Base-by-base conservation (phyloP, 2,113 vertebrate genomes). In the Sturnira hondurensis region DNA sequence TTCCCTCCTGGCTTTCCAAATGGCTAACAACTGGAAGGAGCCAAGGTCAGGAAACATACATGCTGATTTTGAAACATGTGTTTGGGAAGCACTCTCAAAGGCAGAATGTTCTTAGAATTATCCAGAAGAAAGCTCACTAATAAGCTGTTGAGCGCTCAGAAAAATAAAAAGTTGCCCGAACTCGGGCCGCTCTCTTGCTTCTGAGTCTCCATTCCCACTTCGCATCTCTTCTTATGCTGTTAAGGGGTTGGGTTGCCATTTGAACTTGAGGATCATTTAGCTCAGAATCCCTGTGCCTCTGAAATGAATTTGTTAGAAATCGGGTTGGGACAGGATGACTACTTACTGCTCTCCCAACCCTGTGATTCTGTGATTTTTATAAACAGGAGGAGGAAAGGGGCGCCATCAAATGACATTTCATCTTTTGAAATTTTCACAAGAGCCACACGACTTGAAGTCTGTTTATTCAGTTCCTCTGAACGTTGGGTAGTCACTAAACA, bases 401-500 rank as follows among this genome's bases (percentile, higher is more conserved):
- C 36, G 24, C 50, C 73, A 22, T 10, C 24, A 14, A 6, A 31
- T 81, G 78, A 13, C 74, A 68, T 71, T 88, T 24, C 80, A n/a
- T 70, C 81, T 41, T 86, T 43, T 85, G 78, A 90, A 71, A 89
- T 31, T 50, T 93, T 71, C 28, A 43, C 58, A 36, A 95, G 76
- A 83, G 83, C 61, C 36, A 31, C 93, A 80, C 0, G 47, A 68
- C 82, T 85, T 88, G 73, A 41, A 24, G 71, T 93, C 28, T 74
- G 54, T 89, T 97, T 95, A 68, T 80, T 87, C 61, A 96, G 68
- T 97, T 19, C 2, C 9, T 54, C 77, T 86, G 33, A 47, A 54
- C 45, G 56, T 4, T 70, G 80, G 91, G 63, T n/a, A 61, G 14
- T 96, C 81, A 96, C 97, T 89, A 96, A 97, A 96, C 16, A 95